phyloP scores from a whole-genome alignment of 2,113 vertebrate genomes.

The Electrona antarctica region DNA sequence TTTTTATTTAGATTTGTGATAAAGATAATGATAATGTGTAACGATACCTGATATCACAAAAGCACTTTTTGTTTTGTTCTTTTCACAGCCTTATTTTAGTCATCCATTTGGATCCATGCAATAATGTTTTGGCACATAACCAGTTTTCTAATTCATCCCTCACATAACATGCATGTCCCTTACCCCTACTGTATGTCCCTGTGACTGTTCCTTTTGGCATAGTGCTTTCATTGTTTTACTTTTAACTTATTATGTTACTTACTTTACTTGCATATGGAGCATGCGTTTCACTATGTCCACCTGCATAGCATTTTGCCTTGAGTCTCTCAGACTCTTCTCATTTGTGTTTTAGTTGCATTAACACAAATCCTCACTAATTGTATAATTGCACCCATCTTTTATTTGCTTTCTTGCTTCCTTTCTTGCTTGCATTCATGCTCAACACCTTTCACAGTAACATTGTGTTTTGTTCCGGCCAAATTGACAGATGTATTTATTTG shows the following conservation, averaged over 20 bases:
- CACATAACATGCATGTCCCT: not conserved
- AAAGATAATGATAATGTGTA: conserved; percentile 22
- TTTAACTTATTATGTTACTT: conserved; percentile 10
- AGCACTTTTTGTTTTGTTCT: conserved; percentile 7
- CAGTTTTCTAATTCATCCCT: not conserved
- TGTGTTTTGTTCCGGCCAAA: not conserved
- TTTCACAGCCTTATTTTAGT: not conserved
- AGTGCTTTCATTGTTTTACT: not conserved
- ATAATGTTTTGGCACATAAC: not conserved
- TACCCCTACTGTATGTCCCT: not conserved
- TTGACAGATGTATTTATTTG: not conserved
- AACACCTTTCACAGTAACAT: not conserved
- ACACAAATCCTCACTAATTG: not conserved
- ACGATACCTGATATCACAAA: conserved; percentile 41
- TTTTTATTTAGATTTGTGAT: conserved; percentile 28
- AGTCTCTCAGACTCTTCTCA: not conserved
- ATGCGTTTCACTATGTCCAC: conserved; percentile 15
- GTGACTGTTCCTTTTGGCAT: not conserved
- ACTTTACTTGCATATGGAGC: conserved; percentile 1
- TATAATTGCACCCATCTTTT: conserved; percentile 8
- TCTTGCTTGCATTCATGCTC: conserved; percentile 2
- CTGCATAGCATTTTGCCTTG: not conserved
- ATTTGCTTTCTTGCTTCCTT: not conserved
- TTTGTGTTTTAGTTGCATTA: not conserved
- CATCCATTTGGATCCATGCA: not conserved